Evolutionary conservation across 2,113 vertebrate species (phyloP).

Genomic region (Phycodurus eques): DNA sequence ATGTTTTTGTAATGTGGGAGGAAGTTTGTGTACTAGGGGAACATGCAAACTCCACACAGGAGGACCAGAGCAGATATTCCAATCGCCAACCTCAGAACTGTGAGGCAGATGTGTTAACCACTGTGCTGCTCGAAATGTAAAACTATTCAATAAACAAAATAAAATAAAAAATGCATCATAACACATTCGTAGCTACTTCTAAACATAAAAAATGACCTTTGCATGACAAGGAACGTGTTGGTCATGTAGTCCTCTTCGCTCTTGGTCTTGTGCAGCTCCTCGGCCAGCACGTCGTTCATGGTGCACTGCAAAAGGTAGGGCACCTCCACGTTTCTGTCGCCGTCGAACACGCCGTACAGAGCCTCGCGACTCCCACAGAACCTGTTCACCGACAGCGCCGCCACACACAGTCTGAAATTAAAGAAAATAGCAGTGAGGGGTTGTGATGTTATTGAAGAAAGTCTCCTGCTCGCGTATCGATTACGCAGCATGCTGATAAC

Average conservation of each 20-base stretch:
- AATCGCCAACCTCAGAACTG: neutral
- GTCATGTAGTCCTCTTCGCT: conserved; percentile 96
- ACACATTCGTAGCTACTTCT: neutral
- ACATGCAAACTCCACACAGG: too few species aligned
- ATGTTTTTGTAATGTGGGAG: too few species aligned
- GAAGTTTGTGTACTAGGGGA: too few species aligned
- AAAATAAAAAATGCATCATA: neutral
- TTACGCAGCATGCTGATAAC: conserved; percentile 15
- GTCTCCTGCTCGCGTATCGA: conserved; percentile 11
- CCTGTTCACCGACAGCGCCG: conserved; percentile 89
- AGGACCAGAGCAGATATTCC: too few species aligned
- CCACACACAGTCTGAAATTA: conserved; percentile 86
- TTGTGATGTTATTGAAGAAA: neutral
- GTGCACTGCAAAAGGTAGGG: conserved; percentile 96
- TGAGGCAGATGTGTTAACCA: neutral
- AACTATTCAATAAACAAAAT: neutral
- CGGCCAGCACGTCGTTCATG: conserved; percentile 93
- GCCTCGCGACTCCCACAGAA: conserved; percentile 94
- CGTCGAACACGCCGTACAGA: conserved; percentile 94
- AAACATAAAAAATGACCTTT: conserved; percentile 74
- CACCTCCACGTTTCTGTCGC: conserved; percentile 93
- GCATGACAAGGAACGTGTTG: conserved; percentile 96
- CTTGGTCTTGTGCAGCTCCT: conserved; percentile 92
- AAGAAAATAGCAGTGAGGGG: neutral
- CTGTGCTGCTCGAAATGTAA: neutral